Conservation (phyloP, 1,140 invertebrate species). For the Drosophila kikkawai region DNA sequence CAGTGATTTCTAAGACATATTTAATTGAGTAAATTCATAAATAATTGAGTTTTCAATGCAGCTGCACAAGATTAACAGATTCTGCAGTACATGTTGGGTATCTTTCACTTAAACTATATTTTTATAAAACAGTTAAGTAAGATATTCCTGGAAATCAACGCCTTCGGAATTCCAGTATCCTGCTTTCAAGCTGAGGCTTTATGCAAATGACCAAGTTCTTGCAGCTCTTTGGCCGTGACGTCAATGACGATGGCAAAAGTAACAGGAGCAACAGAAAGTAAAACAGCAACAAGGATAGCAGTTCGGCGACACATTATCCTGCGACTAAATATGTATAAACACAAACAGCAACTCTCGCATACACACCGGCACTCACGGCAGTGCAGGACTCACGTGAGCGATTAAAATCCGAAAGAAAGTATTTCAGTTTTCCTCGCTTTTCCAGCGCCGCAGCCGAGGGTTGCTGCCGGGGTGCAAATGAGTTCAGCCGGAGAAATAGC, state of each 20-base stretch:
- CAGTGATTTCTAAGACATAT: not conserved
- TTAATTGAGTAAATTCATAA: constrained; percentile 7
- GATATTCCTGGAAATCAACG: not conserved
- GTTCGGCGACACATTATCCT: constrained; percentile 75
- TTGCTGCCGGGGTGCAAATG: constrained; percentile 77
- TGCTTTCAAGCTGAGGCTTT: constrained; percentile 25
- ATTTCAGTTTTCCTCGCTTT: constrained; percentile 64
- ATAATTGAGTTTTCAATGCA: not conserved
- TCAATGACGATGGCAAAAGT: constrained; percentile 31
- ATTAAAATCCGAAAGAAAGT: constrained; percentile 82
- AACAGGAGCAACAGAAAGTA: constrained; percentile 28
- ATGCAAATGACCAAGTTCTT: constrained; percentile 57
- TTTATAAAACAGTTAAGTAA: not conserved
- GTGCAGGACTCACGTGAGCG: constrained; percentile 76
- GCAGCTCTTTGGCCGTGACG: constrained; percentile 49
- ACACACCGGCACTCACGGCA: constrained; percentile 16
- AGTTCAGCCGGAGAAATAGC: constrained; percentile 63
- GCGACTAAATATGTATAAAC: constrained; percentile 62
- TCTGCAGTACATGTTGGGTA: not conserved
- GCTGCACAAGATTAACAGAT: not conserved
- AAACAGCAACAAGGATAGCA: constrained; percentile 42
- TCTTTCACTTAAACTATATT: too few relatives aligned
- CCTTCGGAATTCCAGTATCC: not conserved
- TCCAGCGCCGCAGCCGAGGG: constrained; percentile 30
- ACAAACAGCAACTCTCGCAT: constrained; percentile 33